Base-by-base conservation (phyloP, 92 coral and sea anemone genomes). In the Virgularia gustaviana region DNA sequence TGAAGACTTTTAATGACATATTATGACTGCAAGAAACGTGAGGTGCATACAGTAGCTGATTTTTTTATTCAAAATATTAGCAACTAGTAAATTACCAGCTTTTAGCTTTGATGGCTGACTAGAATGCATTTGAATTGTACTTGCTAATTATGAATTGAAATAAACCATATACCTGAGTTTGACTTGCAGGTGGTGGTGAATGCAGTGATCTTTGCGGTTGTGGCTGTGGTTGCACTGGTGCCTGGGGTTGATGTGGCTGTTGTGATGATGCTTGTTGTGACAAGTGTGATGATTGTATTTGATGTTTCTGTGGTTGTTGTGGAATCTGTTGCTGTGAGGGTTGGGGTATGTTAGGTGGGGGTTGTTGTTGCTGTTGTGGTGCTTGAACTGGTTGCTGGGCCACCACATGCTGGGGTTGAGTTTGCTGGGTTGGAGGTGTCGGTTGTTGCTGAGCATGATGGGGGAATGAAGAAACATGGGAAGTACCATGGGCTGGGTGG, bases 91-190 rank as follows among this genome's bases (percentile, higher is more conserved):
- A n/a, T n/a, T n/a, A n/a, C n/a, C n/a, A n/a, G n/a, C n/a, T n/a
- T n/a, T n/a, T n/a, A n/a, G n/a, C n/a, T n/a, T n/a, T n/a, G n/a
- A n/a, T n/a, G n/a, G n/a, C n/a, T n/a, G n/a, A n/a, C n/a, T n/a
- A n/a, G n/a, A n/a, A n/a, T n/a, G n/a, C n/a, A n/a, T n/a, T n/a
- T n/a, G n/a, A n/a, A n/a, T n/a, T n/a, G n/a, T n/a, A n/a, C n/a
- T n/a, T n/a, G n/a, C n/a, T n/a, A n/a, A n/a, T n/a, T n/a, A n/a
- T n/a, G n/a, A n/a, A n/a, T n/a, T n/a, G n/a, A n/a, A n/a, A n/a
- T n/a, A n/a, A n/a, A n/a, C n/a, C n/a, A 15, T 12, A 36, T 79
- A 87, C 91, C 98, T 92, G 98, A 73, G 75, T 91, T 79, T 89
- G 98, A 72, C 81, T 96, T 9, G 85, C 73, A 22, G 89, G 79